Percentiles rank a stretch among this genome's conserved stretches.
phyloP scores from a whole-genome alignment of 64 coral and sea anemone species.

The Actinia tenebrosa region DNA sequence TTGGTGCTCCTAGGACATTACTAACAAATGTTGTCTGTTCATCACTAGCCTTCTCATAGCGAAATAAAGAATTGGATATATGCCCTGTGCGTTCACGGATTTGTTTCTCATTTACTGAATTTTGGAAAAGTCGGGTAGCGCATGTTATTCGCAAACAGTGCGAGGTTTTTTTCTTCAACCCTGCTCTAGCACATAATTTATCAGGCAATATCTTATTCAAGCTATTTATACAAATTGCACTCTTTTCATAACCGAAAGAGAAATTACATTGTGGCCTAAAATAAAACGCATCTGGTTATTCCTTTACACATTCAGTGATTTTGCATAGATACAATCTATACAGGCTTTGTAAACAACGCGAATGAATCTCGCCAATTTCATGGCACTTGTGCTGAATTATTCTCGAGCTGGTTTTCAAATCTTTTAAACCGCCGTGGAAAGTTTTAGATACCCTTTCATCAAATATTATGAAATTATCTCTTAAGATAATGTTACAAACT shows the following conservation, averaged over 20 bases:
- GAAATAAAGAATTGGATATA: too few species aligned
- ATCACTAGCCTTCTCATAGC: too few species aligned
- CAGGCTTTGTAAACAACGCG: constrained; percentile 8
- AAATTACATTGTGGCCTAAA: too few species aligned
- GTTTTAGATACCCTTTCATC: constrained; percentile 39
- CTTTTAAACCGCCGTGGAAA: constrained; percentile 25
- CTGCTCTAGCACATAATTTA: too few species aligned
- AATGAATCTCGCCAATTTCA: constrained; percentile 18
- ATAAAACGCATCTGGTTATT: too few species aligned
- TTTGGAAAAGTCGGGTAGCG: too few species aligned
- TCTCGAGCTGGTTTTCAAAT: constrained; percentile 27
- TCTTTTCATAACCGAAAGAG: too few species aligned
- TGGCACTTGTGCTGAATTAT: constrained; percentile 23
- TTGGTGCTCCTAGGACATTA: background rate
- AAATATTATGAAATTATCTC: constrained; percentile 23
- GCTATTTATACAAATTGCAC: too few species aligned
- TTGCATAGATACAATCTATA: background rate
- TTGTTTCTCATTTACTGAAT: background rate
- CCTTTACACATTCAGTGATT: background rate
- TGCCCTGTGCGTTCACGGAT: background rate
- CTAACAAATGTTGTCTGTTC: too few species aligned
- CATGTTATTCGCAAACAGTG: too few species aligned
- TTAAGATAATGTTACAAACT: constrained; percentile 6
- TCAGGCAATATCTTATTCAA: too few species aligned
- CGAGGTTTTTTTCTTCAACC: too few species aligned